Conservation (phyloP, 2,888 invertebrate genomes). For the Nomada lathburiana region DNA sequence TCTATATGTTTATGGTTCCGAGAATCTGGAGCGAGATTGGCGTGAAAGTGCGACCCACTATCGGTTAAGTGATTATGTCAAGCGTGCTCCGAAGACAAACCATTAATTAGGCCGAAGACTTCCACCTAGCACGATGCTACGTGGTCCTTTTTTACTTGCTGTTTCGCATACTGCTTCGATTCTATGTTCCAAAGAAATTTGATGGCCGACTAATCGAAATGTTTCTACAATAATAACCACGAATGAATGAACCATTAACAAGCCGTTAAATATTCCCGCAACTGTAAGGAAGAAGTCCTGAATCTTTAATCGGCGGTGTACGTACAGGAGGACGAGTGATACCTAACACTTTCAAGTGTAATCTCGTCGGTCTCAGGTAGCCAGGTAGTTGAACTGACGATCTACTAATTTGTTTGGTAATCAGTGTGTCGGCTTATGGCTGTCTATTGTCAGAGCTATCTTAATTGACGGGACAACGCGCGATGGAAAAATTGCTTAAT, state of each 20-base stretch:
- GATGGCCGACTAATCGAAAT: too few relatives aligned
- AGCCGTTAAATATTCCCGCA: too few relatives aligned
- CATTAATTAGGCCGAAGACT: slow-evolving; percentile 31
- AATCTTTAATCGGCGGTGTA: too few relatives aligned
- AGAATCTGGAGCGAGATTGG: slow-evolving; percentile 42
- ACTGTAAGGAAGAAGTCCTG: too few relatives aligned
- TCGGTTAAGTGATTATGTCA: slow-evolving; percentile 25
- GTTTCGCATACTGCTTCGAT: too few relatives aligned
- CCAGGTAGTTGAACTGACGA: background rate
- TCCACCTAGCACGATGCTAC: slow-evolving; percentile 4
- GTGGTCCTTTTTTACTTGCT: background rate
- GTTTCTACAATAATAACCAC: too few relatives aligned
- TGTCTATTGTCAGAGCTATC: background rate
- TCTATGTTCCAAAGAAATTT: too few relatives aligned
- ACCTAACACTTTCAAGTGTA: background rate
- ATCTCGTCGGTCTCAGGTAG: background rate
- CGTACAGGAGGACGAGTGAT: background rate
- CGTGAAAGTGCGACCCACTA: slow-evolving; percentile 51
- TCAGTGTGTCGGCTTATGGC: background rate
- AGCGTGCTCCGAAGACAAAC: slow-evolving; percentile 21
- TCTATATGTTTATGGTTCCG: slow-evolving; percentile 38
- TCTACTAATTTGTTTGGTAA: background rate
- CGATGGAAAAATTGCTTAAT: background rate
- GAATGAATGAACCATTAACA: too few relatives aligned
- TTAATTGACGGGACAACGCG: background rate